A percentile compares a stretch with the other conserved stretches of the same genome.
phyloP scores from a whole-genome alignment of 2,888 invertebrate species.

The Julus scanicus region DNA sequence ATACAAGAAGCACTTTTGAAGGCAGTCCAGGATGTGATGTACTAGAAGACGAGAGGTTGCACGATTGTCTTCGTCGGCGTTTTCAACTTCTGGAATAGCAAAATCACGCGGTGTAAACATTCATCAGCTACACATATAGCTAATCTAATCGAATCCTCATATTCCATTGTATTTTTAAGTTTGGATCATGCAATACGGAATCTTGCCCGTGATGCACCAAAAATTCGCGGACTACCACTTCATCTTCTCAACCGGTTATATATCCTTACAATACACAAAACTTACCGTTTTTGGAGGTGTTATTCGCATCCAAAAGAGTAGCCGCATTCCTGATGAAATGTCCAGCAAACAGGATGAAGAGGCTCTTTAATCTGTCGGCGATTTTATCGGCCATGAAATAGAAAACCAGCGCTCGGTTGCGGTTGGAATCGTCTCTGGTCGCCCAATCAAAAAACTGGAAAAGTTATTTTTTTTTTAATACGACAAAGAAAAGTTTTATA shows the following conservation, averaged over 20 bases:
- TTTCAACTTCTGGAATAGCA: background rate
- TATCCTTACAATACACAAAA: background rate
- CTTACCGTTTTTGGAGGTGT: conserved; percentile 70
- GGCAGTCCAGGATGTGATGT: conserved; percentile 78
- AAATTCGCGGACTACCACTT: too few relatives aligned
- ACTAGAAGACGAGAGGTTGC: conserved; percentile 71
- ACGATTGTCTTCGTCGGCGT: background rate
- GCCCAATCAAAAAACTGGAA: conserved; percentile 88
- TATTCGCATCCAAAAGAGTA: conserved; percentile 75
- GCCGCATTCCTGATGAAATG: conserved; percentile 86
- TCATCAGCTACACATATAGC: background rate
- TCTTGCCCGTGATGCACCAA: too few relatives aligned
- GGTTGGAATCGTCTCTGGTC: conserved; percentile 68
- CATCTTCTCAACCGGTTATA: too few relatives aligned
- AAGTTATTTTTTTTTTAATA: background rate
- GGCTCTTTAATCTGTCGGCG: conserved; percentile 82
- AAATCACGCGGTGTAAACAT: background rate
- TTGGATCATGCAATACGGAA: too few relatives aligned
- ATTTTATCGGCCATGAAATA: conserved; percentile 82
- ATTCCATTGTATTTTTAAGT: too few relatives aligned
- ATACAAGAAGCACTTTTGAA: conserved; percentile 81
- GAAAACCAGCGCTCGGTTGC: conserved; percentile 81
- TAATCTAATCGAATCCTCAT: too few relatives aligned
- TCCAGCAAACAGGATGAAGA: conserved; percentile 90
- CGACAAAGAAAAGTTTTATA: background rate